These are phyloP conservation scores for Calcarius lapponicus DNA, from an alignment of 2,797 vertebrate species.

Conservation along the genomic window DNA sequence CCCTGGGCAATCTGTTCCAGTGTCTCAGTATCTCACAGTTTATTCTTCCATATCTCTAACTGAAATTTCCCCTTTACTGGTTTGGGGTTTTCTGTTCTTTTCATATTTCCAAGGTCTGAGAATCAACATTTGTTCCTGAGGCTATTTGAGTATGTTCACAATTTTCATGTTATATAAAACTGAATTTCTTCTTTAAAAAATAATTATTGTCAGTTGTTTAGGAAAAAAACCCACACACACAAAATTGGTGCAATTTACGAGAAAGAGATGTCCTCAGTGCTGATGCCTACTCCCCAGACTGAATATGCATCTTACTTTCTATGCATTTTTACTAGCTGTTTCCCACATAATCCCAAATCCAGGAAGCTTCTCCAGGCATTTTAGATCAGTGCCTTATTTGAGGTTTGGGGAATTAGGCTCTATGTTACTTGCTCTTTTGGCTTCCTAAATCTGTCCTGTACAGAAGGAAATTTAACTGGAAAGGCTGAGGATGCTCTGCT, in stretches of 20 bases:
- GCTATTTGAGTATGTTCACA: not conserved
- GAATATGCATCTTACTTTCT: not conserved
- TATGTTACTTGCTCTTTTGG: not conserved
- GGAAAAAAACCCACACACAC: accelerated
- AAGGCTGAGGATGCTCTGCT: not conserved
- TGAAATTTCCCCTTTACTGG: not conserved
- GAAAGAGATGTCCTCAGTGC: not conserved
- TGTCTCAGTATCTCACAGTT: not conserved
- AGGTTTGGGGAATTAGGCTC: not conserved
- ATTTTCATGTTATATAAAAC: not conserved
- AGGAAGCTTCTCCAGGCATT: not conserved
- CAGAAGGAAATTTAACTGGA: not conserved
- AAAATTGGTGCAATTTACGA: not conserved
- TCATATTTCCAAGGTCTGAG: not conserved
- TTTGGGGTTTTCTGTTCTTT: not conserved
- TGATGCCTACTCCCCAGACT: not conserved
- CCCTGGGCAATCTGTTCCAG: not conserved
- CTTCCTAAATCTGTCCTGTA: not conserved
- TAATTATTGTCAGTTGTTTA: accelerated
- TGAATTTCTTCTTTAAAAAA: not conserved
- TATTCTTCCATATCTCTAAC: not conserved
- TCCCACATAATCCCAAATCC: not conserved
- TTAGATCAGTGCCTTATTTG: not conserved
- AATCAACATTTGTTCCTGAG: not conserved
- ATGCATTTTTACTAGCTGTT: not conserved